Conservation (phyloP, 1,140 invertebrate genomes). For the Nylanderia fulva region DNA sequence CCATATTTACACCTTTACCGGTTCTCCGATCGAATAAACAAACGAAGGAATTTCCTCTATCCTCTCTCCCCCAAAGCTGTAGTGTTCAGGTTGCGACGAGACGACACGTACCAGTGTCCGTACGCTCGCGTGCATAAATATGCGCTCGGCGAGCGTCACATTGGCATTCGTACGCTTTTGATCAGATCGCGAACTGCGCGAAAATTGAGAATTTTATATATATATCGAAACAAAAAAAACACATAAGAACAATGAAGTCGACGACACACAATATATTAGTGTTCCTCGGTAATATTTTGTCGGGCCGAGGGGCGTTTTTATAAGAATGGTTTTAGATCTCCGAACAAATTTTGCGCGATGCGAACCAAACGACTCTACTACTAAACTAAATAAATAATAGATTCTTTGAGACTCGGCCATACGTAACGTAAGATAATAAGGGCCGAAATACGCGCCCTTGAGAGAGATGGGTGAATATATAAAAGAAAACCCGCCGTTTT, state of each 20-base stretch:
- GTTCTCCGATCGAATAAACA: conserved; percentile 38
- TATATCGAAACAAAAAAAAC: conserved; percentile 64
- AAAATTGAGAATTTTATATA: conserved; percentile 77
- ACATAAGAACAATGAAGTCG: conserved; percentile 71
- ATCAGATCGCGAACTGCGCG: conserved; percentile 79
- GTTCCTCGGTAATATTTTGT: conserved; percentile 85
- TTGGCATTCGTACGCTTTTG: conserved; percentile 68
- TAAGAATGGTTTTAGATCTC: conserved; percentile 80
- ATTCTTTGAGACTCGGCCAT: conserved; percentile 79
- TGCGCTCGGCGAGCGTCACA: conserved; percentile 17
- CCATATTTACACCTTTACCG: conserved; percentile 16
- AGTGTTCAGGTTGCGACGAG: conserved; percentile 83
- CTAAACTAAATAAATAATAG: conserved; percentile 71
- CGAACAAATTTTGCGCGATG: conserved; percentile 75
- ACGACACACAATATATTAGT: conserved; percentile 81
- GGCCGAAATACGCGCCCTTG: conserved; percentile 61
- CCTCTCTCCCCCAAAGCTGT: conserved; percentile 70
- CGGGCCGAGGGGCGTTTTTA: conserved; percentile 84
- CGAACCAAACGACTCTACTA: conserved; percentile 76
- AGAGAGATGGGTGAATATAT: conserved; percentile 70
- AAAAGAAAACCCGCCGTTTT: conserved; percentile 75
- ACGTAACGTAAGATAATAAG: conserved; percentile 76
- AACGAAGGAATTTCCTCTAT: conserved; percentile 12
- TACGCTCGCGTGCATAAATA: not conserved
- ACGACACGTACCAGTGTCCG: conserved; percentile 59